Evolutionary conservation across 23 tunicate genomes (phyloP), one percentile per base, ranked within the genome.

Genomic region (Phallusia fumigata): DNA sequence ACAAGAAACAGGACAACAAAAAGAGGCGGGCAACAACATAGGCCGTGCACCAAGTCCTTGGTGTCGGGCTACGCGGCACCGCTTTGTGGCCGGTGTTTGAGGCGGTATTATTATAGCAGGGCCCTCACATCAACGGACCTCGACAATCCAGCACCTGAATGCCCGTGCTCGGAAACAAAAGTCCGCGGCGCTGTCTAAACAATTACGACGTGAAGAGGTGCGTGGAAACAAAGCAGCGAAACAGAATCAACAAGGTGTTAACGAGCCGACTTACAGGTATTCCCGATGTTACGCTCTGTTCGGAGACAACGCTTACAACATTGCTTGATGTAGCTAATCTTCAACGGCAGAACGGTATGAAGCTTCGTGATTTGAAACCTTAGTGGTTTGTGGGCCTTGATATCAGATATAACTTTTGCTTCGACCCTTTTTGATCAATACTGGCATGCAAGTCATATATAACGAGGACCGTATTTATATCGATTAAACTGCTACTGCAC

Each of bases 191-290:
- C 69, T 58, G 69, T 58, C 69, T 58, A 58, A 58, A 58, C 69
- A 58, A 58, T 58, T 58, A 58, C 69, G 28, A 58, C 69, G 69
- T 58, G 28, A 24, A 58, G 26, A 22, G 69, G 28, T 24, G 28
- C 69, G 69, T 24, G 69, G 3, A 24, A 24, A 21, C 26, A 22
- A 58, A 58, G 28, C 28, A 22, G 69, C 26, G 69, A 58, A 58
- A 58, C 69, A 58, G 69, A 58, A 58, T 58, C 69, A 58, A 58
- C 69, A 58, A 22, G 69, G 69, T 58, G 69, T 58, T 58, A 58
- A 58, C 69, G 69, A 22, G 69, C 26, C 28, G 28, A 24, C 69
- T 58, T 58, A 58, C 69, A 58, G 69, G 69, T 58, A 58, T 24
- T 58, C 28, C 28, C 69, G 28, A 58, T 58, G 69, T 58, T 58